Evolutionary conservation across 2,888 invertebrate genomes (phyloP).

Genomic region (Zootermopsis nevadensis): DNA sequence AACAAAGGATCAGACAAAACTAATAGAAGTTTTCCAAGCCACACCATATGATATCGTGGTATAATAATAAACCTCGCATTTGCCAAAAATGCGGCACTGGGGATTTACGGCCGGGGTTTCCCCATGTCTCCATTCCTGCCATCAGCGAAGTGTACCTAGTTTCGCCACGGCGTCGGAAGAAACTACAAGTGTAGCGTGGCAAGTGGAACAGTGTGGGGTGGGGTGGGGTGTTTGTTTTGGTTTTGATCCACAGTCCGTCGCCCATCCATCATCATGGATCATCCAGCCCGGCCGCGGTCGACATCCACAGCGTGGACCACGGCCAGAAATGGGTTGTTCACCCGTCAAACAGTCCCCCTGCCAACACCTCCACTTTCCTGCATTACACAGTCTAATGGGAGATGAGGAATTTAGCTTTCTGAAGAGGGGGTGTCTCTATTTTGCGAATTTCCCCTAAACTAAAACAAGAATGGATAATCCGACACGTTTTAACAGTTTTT

Average conservation of each 20-base stretch:
- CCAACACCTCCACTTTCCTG: background rate
- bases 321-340: slow-evolving; percentile 26
- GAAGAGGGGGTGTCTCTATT: no score
- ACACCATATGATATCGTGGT: background rate
- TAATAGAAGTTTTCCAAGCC: background rate
- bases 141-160: background rate
- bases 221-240: background rate
- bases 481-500: no score
- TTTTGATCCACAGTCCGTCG: background rate
- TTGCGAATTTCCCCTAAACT: no score
- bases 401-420: no score
- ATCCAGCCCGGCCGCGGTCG: background rate
- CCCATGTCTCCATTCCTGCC: background rate
- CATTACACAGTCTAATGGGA: background rate
- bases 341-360: slow-evolving; percentile 10
- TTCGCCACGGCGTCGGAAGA: background rate
- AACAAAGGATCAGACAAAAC: no score
- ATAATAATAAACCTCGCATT: slow-evolving; percentile 6
- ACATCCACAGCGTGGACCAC: background rate
- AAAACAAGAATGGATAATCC: no score
- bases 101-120: background rate
- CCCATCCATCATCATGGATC: background rate
- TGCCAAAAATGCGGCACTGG: background rate
- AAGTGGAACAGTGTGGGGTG: background rate
- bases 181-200: background rate